Evolutionary conservation across 2,113 vertebrate species (phyloP).

Genomic region (Actinemys pallida): DNA sequence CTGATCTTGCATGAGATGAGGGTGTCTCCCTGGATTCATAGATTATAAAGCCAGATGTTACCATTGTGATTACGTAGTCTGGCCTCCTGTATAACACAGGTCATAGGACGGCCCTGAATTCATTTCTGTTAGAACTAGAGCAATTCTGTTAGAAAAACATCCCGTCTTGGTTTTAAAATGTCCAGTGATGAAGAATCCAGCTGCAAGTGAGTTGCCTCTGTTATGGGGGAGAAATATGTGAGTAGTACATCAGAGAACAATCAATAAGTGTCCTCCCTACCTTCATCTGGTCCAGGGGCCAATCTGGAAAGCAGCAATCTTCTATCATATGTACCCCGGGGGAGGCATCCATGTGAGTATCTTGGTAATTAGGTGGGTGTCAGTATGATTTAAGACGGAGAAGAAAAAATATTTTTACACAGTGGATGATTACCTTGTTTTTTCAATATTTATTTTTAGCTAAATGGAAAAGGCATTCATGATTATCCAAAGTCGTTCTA

Average conservation of each 20-base stretch:
- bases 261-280: background rate
- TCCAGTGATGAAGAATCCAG: background rate
- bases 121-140: background rate
- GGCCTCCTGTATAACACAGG: background rate
- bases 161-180: background rate
- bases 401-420: background rate
- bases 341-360: background rate
- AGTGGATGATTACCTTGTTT: slow-evolving; percentile 26
- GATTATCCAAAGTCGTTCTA: slow-evolving; percentile 30
- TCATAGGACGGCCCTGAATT: background rate
- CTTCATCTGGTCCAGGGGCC: background rate
- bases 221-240: background rate
- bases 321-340: background rate
- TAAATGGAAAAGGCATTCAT: slow-evolving; percentile 37
- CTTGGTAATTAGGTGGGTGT: background rate
- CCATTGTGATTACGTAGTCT: background rate
- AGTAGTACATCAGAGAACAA: background rate
- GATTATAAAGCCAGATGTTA: background rate
- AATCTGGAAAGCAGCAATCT: background rate
- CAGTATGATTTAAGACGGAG: slow-evolving; percentile 26
- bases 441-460: slow-evolving; percentile 60
- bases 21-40: background rate
- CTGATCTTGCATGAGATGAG: background rate
- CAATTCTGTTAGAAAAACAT: background rate
- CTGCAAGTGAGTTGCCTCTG: background rate